phyloP scores from a whole-genome alignment of 2,797 vertebrate species.

The Poecilia velifera region DNA sequence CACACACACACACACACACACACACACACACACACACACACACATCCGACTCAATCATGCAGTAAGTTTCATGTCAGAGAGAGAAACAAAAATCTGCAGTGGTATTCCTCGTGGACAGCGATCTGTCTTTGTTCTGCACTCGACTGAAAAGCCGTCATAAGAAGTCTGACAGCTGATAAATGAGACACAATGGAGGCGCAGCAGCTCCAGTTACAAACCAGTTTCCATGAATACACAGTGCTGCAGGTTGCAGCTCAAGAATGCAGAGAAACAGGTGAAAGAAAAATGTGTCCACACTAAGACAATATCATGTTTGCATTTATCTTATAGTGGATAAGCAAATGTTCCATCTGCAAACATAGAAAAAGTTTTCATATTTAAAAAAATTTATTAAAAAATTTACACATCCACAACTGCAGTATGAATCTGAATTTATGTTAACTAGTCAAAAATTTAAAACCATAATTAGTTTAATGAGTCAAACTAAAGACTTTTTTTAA shows the following conservation, averaged over 20 bases:
- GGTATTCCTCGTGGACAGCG: background rate
- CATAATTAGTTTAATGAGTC: background rate
- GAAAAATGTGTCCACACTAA: constrained; percentile 5
- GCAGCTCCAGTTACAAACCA: constrained; percentile 20
- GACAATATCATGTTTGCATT: background rate
- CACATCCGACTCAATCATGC: too few species aligned
- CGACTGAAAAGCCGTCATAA: constrained; percentile 27
- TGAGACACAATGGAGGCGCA: constrained; percentile 15
- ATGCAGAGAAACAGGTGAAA: constrained; percentile 46
- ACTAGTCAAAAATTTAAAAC: background rate
- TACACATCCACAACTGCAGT: background rate
- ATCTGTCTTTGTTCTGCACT: background rate
- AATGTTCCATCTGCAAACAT: background rate
- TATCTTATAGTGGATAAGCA: background rate
- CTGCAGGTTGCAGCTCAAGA: constrained; percentile 18
- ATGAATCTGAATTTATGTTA: background rate
- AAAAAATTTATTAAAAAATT: background rate
- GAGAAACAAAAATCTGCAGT: constrained; percentile 14
- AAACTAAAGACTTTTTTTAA: background rate
- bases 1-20: too few species aligned
- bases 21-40: too few species aligned
- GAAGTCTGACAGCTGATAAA: constrained; percentile 48
- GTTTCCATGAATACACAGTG: constrained; percentile 19
- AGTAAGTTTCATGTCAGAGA: too few species aligned
- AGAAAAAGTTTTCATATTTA: background rate